Percentiles rank a stretch among this genome's conserved stretches.
These are phyloP conservation scores for Phrynocephalus versicolor DNA, from an alignment of 2,113 vertebrate species.

Conservation along the genomic window DNA sequence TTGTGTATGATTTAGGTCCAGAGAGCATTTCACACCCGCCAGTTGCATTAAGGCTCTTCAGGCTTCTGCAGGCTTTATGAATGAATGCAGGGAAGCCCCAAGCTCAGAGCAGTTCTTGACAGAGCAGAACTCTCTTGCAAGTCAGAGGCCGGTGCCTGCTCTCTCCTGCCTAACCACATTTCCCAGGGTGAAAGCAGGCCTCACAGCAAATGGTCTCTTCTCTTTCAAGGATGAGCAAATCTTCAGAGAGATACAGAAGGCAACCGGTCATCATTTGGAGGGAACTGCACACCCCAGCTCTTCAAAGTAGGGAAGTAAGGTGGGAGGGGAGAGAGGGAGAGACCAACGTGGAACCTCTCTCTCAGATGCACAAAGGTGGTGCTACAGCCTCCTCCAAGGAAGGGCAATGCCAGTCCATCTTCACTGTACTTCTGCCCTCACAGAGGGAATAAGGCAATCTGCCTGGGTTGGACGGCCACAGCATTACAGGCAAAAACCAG, in stretches of 20 bases:
- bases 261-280: not conserved
- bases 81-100: not conserved
- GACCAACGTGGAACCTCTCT: not conserved
- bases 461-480: not conserved
- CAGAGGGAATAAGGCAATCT: not conserved
- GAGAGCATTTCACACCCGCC: not conserved
- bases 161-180: not conserved
- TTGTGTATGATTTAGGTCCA: not conserved
- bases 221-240: not conserved
- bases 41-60: accelerated
- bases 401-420: not conserved
- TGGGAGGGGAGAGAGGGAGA: not conserved
- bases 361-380: no score
- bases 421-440: not conserved
- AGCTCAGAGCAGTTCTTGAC: conserved; percentile 3
- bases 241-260: not conserved
- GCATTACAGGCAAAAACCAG: not conserved
- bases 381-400: not conserved
- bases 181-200: not conserved
- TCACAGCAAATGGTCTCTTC: not conserved
- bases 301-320: not conserved
- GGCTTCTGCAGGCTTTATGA: not conserved
- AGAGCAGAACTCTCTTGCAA: not conserved
- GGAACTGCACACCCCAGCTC: not conserved
- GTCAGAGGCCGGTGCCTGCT: not conserved